Percentiles rank a stretch among this genome's conserved stretches.
These are phyloP conservation scores for Agapornis roseicollis DNA, from an alignment of 2,113 vertebrate genomes.

Conservation along the genomic window DNA sequence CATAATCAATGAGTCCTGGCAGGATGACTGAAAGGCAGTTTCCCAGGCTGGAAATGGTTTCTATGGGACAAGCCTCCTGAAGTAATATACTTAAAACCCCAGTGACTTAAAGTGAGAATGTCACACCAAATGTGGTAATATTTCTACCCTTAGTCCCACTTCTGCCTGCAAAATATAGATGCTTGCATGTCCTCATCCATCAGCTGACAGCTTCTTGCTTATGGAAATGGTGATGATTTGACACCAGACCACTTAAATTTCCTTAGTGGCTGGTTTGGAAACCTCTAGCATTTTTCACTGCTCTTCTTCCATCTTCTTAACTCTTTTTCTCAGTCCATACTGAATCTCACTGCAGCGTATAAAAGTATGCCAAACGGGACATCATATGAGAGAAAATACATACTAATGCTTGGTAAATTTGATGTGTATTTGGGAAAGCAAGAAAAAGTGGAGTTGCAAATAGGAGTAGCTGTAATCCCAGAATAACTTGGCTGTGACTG, in stretches of 20 bases:
- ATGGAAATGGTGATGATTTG: not conserved
- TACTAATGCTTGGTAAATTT: no score
- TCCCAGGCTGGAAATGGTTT: not conserved
- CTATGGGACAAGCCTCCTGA: not conserved
- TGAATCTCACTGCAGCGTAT: not conserved
- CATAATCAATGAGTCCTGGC: not conserved
- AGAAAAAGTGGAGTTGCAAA: not conserved
- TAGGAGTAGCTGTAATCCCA: not conserved
- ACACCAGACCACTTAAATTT: not conserved
- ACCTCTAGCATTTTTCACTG: not conserved
- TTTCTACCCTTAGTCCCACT: not conserved
- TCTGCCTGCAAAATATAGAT: not conserved
- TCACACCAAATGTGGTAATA: not conserved
- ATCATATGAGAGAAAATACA: fast-evolving
- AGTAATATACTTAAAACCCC: not conserved
- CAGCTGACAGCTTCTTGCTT: slow-evolving; percentile 24
- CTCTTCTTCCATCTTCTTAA: not conserved
- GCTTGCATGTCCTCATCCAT: not conserved
- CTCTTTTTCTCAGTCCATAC: not conserved
- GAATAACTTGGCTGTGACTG: fast-evolving
- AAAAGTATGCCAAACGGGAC: not conserved
- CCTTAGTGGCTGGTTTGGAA: not conserved
- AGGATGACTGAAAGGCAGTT: not conserved
- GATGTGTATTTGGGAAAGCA: not conserved
- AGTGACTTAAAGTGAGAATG: slow-evolving; percentile 2